A percentile compares a stretch with the other conserved stretches of the same genome.
Evolutionary conservation across 2,797 vertebrate genomes (phyloP).

Genomic region (Gephyroberyx darwinii): DNA sequence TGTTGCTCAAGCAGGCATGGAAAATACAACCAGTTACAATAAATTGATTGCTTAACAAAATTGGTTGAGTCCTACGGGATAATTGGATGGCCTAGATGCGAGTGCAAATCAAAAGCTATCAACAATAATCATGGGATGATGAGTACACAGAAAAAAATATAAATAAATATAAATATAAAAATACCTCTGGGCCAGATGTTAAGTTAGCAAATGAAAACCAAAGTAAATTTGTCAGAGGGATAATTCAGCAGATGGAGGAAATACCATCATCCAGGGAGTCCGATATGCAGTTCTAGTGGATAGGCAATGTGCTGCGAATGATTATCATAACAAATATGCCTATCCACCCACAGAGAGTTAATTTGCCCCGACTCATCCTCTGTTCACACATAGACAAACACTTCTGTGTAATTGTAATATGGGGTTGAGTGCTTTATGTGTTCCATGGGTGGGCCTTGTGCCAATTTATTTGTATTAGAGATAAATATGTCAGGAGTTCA

Average conservation of each 20-base stretch:
- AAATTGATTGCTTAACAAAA: not conserved
- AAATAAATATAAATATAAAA: not conserved
- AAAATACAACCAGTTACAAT: not conserved
- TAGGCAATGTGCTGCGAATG: conserved; percentile 60
- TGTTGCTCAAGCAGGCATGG: not conserved
- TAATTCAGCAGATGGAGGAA: conserved; percentile 83
- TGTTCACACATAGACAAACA: conserved; percentile 63
- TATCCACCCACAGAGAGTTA: conserved; percentile 63
- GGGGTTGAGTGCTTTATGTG: conserved; percentile 59
- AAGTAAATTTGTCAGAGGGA: conserved; percentile 76
- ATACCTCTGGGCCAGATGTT: conserved; percentile 55
- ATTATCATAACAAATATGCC: conserved; percentile 71
- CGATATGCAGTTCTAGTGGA: conserved; percentile 52
- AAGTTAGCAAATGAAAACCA: conserved; percentile 70
- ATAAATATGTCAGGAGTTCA: conserved; percentile 29
- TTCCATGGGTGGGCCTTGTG: conserved; percentile 14
- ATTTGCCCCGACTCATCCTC: conserved; percentile 54
- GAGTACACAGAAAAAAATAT: conserved; percentile 7
- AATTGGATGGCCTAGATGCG: not conserved
- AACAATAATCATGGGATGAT: not conserved
- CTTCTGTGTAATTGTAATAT: conserved; percentile 44
- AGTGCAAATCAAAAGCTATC: not conserved
- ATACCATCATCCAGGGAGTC: conserved; percentile 70
- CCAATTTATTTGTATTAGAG: conserved; percentile 24
- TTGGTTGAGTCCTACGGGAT: not conserved